These are phyloP conservation scores for Achlya flavicornis DNA, from an alignment of 2,888 invertebrate genomes.

Conservation along the genomic window DNA sequence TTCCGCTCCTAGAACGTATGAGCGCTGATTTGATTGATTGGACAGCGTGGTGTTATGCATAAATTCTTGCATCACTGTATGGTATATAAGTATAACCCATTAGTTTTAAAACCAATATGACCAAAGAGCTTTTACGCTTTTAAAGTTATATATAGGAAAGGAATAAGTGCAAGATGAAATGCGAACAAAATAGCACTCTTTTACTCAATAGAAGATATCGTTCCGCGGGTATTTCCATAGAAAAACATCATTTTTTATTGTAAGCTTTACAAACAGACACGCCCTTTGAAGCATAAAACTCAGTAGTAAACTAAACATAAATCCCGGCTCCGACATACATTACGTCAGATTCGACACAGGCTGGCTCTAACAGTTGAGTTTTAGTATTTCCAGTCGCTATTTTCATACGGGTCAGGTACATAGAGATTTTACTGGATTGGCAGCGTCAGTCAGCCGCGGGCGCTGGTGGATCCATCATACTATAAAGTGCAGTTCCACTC, in stretches of 20 bases:
- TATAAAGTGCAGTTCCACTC: constrained; percentile 33
- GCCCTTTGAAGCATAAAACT: not conserved
- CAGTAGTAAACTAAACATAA: constrained; percentile 52
- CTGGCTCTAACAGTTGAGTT: constrained; percentile 58
- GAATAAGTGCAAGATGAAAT: not conserved
- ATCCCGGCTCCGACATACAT: constrained; percentile 43
- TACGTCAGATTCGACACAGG: constrained; percentile 69
- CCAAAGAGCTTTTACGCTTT: too few species aligned
- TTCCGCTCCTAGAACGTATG: not conserved
- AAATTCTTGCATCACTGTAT: not conserved
- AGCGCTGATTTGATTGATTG: not conserved
- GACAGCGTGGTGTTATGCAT: not conserved
- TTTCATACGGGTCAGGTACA: constrained; percentile 71
- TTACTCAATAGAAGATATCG: not conserved
- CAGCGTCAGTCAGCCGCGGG: constrained; percentile 60
- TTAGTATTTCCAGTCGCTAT: constrained; percentile 73
- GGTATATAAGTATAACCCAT: not conserved
- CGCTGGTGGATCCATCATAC: constrained; percentile 44
- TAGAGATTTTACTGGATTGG: constrained; percentile 44
- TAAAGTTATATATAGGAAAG: too few species aligned
- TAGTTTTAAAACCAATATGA: too few species aligned
- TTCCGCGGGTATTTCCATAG: not conserved
- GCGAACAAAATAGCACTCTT: not conserved
- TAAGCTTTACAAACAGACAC: constrained; percentile 28
- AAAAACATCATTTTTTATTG: constrained; percentile 20